These are phyloP conservation scores for Agelas oroides DNA, from an alignment of 37 sponge, comb jelly and placozoan genomes.

Conservation along the genomic window DNA sequence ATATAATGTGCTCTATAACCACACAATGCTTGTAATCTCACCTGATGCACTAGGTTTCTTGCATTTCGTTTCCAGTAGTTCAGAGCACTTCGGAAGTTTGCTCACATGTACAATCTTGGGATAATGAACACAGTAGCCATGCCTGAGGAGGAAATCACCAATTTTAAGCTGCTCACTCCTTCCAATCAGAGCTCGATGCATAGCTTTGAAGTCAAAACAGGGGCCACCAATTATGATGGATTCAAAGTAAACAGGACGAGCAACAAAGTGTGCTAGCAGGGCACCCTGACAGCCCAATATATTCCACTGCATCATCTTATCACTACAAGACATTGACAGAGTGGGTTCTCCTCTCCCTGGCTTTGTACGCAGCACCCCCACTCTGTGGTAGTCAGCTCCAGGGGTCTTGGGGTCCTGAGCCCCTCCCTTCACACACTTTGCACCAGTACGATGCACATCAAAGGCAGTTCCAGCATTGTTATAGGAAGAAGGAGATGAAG, in stretches of 20 bases:
- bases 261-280: slow-evolving; percentile 66
- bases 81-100: too few relatives aligned
- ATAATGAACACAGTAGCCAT: background rate
- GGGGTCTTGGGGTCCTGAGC: slow-evolving; percentile 55
- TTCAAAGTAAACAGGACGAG: slow-evolving; percentile 64
- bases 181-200: slow-evolving; percentile 54
- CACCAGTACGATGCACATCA: slow-evolving; percentile 87
- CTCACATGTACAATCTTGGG: slow-evolving; percentile 2
- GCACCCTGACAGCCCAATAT: slow-evolving; percentile 88
- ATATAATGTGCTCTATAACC: too few relatives aligned
- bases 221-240: slow-evolving; percentile 47
- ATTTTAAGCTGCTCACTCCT: background rate
- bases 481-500: too few relatives aligned
- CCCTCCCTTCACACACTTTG: slow-evolving; percentile 77
- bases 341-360: slow-evolving; percentile 92
- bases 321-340: slow-evolving; percentile 85
- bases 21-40: background rate
- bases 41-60: background rate
- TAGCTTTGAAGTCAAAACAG: slow-evolving; percentile 14
- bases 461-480: too few relatives aligned
- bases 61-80: too few relatives aligned
- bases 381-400: slow-evolving; percentile 67
- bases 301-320: slow-evolving; percentile 89
- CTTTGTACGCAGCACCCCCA: slow-evolving; percentile 76
- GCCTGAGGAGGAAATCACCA: too few relatives aligned